Conservation (phyloP, 2,888 invertebrate genomes). For the Tortrix viridana region DNA sequence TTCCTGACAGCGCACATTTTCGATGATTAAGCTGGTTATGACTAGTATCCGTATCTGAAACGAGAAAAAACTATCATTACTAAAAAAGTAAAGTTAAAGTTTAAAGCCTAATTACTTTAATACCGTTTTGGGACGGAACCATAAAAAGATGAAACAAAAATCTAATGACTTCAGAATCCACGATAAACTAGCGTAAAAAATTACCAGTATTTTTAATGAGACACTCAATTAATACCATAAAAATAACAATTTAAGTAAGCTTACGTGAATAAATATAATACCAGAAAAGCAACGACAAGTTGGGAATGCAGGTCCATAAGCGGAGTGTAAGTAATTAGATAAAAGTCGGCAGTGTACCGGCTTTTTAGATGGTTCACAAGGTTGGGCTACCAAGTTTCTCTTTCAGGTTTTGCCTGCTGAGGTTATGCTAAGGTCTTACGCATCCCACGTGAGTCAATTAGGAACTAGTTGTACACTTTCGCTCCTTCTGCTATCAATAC, state of each 20-base stretch:
- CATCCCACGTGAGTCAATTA: conserved; percentile 30
- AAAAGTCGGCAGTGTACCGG: conserved; percentile 47
- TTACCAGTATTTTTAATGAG: conserved; percentile 23
- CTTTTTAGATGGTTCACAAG: conserved; percentile 44
- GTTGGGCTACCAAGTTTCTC: conserved; percentile 49
- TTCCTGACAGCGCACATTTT: conserved; percentile 68
- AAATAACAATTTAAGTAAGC: conserved; percentile 20
- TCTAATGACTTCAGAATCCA: conserved; percentile 14
- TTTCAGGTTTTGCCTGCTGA: conserved; percentile 45
- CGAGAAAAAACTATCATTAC: conserved; percentile 43
- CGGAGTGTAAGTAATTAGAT: conserved; percentile 27
- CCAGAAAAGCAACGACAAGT: conserved; percentile 11
- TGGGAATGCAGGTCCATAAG: conserved; percentile 14
- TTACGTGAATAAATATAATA: conserved; percentile 21
- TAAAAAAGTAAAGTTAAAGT: not conserved
- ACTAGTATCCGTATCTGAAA: conserved; percentile 81
- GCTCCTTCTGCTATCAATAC: conserved; percentile 20
- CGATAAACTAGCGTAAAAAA: not conserved
- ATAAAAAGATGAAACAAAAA: no score
- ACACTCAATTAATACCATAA: conserved; percentile 4
- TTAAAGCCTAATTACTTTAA: no score
- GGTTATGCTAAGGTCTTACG: conserved; percentile 34
- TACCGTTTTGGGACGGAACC: no score
- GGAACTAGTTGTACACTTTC: conserved; percentile 36
- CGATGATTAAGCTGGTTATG: conserved; percentile 60